Evolutionary conservation across 2,797 vertebrate species (phyloP), one percentile per base, ranked within the genome.

Genomic region (Okamejei kenojei): DNA sequence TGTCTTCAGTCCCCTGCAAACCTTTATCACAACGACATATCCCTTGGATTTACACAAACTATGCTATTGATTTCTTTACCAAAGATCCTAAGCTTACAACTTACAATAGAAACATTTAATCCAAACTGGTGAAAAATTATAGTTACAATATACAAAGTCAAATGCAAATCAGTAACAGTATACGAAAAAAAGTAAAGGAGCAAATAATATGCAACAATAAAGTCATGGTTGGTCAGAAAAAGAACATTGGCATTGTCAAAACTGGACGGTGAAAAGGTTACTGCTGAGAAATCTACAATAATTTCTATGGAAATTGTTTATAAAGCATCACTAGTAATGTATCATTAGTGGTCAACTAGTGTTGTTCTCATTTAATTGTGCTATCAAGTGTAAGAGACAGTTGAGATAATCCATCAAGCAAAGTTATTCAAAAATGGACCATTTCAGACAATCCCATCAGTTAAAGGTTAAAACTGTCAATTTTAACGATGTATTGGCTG

Each of bases 391-490:
- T 13, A 54, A 92, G 68, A 54, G 38, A 58, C 90, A 74, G 38
- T 92, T 74, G 73, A 29, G 90, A 54, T 73, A 74, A 76, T 54
- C 35, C 23, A 76, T 74, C 63, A 88, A 74, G 9, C 23, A 65
- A 65, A 68, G 38, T 54, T 17, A 29, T 68, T 91, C 68, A 92
- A 58, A 21, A 76, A 92, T 45, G 10, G 32, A 74, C 71, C 6
- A 76, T 58, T 26, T 92, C n/a, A 76, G 68, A 92, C 90, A 92
- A 74, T 10, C 29, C 38, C 90, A 92, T 92, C 90, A 92, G 90
- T 92, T 76, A 92, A 92, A 92, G 71, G 71, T 76, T 92, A 92
- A 54, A 92, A 58, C 90, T 92, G 71, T 76, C 90, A 92, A 74
- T 71, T 23, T 92, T 38, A 13, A 38, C 68, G 11, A 54, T 74